Base-by-base conservation (phyloP, 2,888 invertebrate genomes). In the Epinotia demarniana region DNA sequence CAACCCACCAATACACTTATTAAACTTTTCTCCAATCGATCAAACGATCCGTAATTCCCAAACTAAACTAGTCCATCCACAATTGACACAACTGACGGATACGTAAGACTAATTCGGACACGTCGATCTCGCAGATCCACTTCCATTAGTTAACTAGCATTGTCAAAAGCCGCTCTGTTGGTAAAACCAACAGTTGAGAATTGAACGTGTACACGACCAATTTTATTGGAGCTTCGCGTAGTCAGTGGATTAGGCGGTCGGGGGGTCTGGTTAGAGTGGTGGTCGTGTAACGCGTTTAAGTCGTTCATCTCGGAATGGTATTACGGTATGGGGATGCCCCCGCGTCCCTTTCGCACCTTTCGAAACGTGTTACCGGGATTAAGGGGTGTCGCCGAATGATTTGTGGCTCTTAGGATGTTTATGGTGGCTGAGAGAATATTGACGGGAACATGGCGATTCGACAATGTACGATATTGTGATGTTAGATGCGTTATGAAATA, bases 241-340 rank as follows among this genome's bases (percentile, higher is more conserved):
- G 79, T 84, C 80, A 85, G 60, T 27, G 77, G 77, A 81, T 82
- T 78, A 80, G 75, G 78, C 77, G 75, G 76, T 75, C 75, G 75
- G 78, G 77, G 81, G 89, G 82, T 88, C 89, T 84, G 57, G 81
- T 79, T 85, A 78, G 27, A 77, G 76, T 88, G 91, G 92, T 81
- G 83, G 85, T 85, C 83, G n/a, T 84, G 82, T 92, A 93, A 93
- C 90, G 84, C 85, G 87, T 92, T 93, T 93, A 92, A 93, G 92
- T 90, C 92, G 89, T 88, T 93, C 93, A 92, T 93, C 93, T 92
- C 92, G 89, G 88, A 93, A 93, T 92, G 92, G 92, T 89, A 92
- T 93, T 93, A 93, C 88, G 85, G 89, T 84, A 89, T 88, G 88
- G 89, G 84, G 87, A 85, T 82, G 85, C 84, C 82, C 76, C 79